Conservation (phyloP, 2,888 invertebrate genomes). For the Drosophila acutilabella region DNA sequence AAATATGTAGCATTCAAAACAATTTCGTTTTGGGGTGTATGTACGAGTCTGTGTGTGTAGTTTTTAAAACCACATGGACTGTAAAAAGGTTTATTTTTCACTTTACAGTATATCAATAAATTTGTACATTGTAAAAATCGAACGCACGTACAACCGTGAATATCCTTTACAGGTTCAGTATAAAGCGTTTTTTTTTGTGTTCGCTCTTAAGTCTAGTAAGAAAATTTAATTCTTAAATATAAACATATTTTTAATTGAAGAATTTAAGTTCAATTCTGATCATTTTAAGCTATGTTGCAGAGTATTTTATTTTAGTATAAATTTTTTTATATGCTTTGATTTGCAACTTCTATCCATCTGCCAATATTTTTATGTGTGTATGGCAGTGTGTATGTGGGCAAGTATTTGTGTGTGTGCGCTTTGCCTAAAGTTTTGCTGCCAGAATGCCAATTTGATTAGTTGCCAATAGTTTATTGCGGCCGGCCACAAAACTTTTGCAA, state of each 20-base stretch:
- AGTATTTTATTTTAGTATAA: neutral
- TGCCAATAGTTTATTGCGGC: conserved; percentile 49
- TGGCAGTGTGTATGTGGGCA: conserved; percentile 6
- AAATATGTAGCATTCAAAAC: conserved; percentile 36
- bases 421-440: conserved; percentile 30
- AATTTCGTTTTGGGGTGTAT: conserved; percentile 49
- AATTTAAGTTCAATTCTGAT: neutral
- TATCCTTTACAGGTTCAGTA: neutral
- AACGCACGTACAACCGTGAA: neutral
- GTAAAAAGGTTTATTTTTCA: conserved; percentile 46
- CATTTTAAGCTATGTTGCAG: neutral
- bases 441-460: conserved; percentile 67
- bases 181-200: neutral
- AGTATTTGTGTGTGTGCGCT: conserved; percentile 4
- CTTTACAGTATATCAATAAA: conserved; percentile 28
- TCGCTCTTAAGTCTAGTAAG: too few relatives aligned
- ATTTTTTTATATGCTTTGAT: conserved; percentile 48
- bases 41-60: conserved; percentile 1
- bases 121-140: conserved; percentile 9
- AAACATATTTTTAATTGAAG: neutral
- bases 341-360: conserved; percentile 20
- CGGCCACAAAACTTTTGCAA: conserved; percentile 47
- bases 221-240: too few relatives aligned
- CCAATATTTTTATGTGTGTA: neutral
- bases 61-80: conserved; percentile 18